Base-by-base conservation (phyloP, 2,888 invertebrate species). In the Byasa hedistus region DNA sequence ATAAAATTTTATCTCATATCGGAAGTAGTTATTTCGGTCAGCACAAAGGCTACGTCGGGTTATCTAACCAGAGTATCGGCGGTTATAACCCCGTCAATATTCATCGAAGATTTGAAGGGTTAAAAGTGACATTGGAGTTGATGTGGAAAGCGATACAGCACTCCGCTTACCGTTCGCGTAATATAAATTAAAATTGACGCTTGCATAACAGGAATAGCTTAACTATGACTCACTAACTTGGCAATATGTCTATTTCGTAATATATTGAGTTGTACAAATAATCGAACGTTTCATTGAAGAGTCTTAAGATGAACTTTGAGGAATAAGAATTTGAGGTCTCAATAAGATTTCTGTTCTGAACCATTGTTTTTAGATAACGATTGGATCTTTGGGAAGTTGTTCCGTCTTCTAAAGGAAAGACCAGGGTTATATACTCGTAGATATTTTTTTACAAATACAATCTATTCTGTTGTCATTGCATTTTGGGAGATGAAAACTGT, bases 111-210 rank as follows among this genome's bases (percentile, higher is more conserved):
- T 19, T n/a, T 48, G 48, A 48, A n/a, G 48, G 48, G 48, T 48
- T 39, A 39, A 48, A 48, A 54, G 52, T 54, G 52, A 54, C 52
- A 12, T 21, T 22, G n/a, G 21, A 23, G 52, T 10, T 54, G 52
- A 54, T 54, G 21, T 22, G 5, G 52, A 22, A 22, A 3, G 22
- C 21, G 52, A 54, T 54, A 22, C 3, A 4, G 22, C 52, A 22
- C n/a, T n/a, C 4, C n/a, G 3, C 48, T 8, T 44, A 15, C 19
- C 15, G 44, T 15, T 19, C 48, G 8, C n/a, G 7, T 48, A n/a
- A 48, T n/a, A n/a, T 48, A n/a, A 48, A 48, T 48, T 48, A 48
- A 19, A 48, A 48, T 48, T 48, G 48, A 48, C 19, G 48, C 48
- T n/a, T 4, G 48, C 48, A n/a, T 48, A 19, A n/a, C 48, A 5